Conservation (phyloP, 2,113 vertebrate genomes). For the Thinocorus orbignyianus region DNA sequence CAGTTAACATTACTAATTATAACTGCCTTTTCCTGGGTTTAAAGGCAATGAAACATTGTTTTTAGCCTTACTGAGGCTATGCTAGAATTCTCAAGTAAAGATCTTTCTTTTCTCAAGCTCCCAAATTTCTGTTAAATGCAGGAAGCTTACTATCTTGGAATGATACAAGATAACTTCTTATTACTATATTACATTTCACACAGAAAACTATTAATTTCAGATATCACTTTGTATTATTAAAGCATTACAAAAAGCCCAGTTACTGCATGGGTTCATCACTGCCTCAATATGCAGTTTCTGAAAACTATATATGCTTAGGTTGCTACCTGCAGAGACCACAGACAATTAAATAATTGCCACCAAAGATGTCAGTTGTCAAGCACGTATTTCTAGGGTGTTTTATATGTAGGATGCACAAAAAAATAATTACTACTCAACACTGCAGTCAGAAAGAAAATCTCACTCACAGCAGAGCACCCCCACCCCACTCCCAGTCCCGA, state of each 20-base stretch:
- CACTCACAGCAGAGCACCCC: neutral
- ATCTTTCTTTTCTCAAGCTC: neutral
- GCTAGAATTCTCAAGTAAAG: neutral
- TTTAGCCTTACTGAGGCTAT: neutral
- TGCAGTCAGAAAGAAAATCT: neutral
- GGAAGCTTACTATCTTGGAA: neutral
- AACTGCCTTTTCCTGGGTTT: neutral
- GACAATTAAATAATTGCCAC: neutral
- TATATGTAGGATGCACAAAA: neutral
- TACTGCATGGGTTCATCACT: neutral
- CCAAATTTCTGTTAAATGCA: neutral
- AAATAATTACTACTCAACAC: neutral
- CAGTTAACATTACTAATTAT: slow-evolving; percentile 11
- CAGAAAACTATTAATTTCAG: neutral
- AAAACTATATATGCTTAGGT: neutral
- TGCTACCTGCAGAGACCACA: neutral
- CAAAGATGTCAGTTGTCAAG: neutral
- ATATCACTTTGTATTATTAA: neutral
- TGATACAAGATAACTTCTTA: neutral
- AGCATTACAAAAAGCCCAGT: neutral
- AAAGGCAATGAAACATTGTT: neutral
- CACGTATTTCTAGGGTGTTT: neutral
- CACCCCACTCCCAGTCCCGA: accelerated
- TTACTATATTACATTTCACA: neutral
- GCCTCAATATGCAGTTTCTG: neutral